Percentiles rank a stretch among this genome's conserved stretches.
Evolutionary conservation across 2,888 invertebrate species (phyloP).

Genomic region (Cancer borealis): DNA sequence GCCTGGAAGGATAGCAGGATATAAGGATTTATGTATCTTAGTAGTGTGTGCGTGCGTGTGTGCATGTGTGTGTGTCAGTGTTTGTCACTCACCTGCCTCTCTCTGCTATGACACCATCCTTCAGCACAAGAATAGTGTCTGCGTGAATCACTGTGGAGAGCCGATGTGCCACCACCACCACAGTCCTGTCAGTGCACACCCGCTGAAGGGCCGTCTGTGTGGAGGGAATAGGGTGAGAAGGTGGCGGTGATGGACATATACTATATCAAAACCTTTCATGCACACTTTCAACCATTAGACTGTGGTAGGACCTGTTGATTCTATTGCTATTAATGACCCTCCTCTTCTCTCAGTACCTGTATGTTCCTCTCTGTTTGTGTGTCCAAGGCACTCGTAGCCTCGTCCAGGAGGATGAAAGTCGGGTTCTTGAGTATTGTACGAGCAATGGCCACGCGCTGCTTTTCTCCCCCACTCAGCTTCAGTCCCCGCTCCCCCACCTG

Average conservation of each 20-base stretch:
- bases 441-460: constrained; percentile 98
- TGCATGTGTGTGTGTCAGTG: neutral
- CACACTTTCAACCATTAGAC: neutral
- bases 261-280: too few relatives aligned
- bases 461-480: constrained; percentile 97
- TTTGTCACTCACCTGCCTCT: constrained; percentile 86
- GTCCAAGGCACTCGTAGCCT: constrained; percentile 96
- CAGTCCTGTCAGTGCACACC: constrained; percentile 92
- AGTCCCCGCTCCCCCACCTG: constrained; percentile 96
- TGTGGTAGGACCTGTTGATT: neutral
- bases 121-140: constrained; percentile 94
- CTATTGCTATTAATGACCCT: neutral
- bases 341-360: constrained; percentile 82
- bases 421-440: constrained; percentile 96
- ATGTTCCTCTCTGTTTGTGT: constrained; percentile 96
- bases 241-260: too few relatives aligned
- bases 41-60: neutral
- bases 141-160: constrained; percentile 96
- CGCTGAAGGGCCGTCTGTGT: constrained; percentile 86
- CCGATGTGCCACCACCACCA: constrained; percentile 95
- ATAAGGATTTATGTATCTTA: neutral
- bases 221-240: neutral
- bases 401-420: constrained; percentile 93
- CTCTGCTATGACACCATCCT: constrained; percentile 94
- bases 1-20: constrained; percentile 82